Evolutionary conservation across 2,797 vertebrate genomes (phyloP), one percentile per base, ranked within the genome.

Genomic region (Intellagama lesueurii): DNA sequence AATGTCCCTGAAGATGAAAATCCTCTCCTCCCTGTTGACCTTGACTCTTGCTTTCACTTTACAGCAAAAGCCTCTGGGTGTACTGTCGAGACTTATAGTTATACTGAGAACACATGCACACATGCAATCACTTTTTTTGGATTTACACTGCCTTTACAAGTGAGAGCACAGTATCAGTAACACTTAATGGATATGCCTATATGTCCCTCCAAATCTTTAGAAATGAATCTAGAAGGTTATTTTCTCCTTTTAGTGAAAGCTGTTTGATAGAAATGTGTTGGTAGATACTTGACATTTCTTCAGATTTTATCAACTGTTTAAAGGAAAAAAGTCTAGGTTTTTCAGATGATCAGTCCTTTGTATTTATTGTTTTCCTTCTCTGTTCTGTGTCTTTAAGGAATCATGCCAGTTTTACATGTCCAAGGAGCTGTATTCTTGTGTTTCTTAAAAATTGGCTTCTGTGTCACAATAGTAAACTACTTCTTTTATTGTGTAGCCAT

Each of bases 211-310:
- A 70, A 17, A 5, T 79, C 24, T 81, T 79, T 60, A 56, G 64
- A 79, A 79, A 78, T 44, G 5, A 79, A 79, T 87, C 66, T 70
- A 80, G 77, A 79, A 69, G 60, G 11, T 79, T 81, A 47, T 81
- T 75, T 47, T 47, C 66, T 87, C n/a, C 22, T 35, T 66, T 85
- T 70, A 83, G 83, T n/a, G 35, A n/a, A 52, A 30, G 68, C 72
- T 8, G 82, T 44, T 30, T 68, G 70, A n/a, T 82, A 26, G 87
- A 75, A 88, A 88, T 19, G 28, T 47, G 28, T 86, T 78, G 75
- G 35, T 86, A 49, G 76, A 68, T 68, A n/a, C 35, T 85, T 76
- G 14, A 76, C 32, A 64, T 52, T 75, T 85, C 24, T 75, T 70
- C 72, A 75, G 40, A 75, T 52, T 85, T 85, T 40, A 17, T 26